phyloP scores from a whole-genome alignment of 2,113 vertebrate genomes.

The Orthonyx spaldingii region DNA sequence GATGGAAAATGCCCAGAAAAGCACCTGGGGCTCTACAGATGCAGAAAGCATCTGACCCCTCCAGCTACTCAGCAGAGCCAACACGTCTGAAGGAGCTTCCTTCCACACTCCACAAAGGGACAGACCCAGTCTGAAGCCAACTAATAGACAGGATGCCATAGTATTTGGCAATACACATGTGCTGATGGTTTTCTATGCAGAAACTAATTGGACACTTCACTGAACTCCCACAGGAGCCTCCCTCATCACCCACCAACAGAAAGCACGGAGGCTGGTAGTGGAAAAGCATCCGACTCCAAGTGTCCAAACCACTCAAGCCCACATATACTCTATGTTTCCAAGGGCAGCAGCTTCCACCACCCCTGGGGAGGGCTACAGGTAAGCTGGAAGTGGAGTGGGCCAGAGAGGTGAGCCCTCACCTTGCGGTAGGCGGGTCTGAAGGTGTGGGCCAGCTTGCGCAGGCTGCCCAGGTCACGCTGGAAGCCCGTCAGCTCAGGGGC shows the following conservation, averaged over 20 bases:
- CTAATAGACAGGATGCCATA: not conserved
- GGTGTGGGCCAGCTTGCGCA: conserved; percentile 87
- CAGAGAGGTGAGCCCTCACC: conserved; percentile 58
- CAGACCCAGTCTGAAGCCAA: not conserved
- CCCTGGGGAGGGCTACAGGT: rapidly evolving
- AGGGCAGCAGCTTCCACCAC: not conserved
- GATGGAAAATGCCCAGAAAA: not conserved
- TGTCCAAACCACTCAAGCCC: not conserved
- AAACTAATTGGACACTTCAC: not conserved
- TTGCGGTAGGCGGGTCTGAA: conserved; percentile 92
- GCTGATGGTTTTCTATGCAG: not conserved
- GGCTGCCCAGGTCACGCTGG: conserved; percentile 91
- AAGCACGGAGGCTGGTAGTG: not conserved
- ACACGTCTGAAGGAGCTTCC: rapidly evolving
- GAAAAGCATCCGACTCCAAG: not conserved
- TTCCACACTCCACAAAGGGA: not conserved
- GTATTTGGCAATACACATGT: not conserved
- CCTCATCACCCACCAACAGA: not conserved
- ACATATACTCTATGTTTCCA: rapidly evolving
- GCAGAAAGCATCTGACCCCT: not conserved
- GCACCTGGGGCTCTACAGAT: not conserved
- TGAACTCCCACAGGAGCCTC: rapidly evolving
- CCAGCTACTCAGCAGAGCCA: not conserved
- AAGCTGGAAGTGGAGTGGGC: not conserved
- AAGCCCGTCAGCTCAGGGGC: conserved; percentile 89